These are phyloP conservation scores for Venturia canescens DNA, from an alignment of 1,140 invertebrate species.

Conservation along the genomic window DNA sequence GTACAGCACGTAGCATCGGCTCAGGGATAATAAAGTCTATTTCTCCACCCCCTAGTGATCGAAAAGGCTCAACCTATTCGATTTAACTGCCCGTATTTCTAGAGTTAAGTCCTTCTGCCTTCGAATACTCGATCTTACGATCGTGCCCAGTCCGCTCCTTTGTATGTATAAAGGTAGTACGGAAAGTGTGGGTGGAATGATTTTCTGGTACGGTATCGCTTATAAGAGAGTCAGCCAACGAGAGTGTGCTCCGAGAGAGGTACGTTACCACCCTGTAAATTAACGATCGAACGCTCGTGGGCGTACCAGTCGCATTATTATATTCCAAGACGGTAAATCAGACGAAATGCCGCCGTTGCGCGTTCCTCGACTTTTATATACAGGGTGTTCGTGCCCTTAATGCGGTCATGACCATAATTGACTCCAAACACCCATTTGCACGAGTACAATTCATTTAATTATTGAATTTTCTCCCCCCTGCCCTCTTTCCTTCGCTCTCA, in stretches of 20 bases:
- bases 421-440: too few relatives aligned
- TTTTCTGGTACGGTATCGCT: constrained; percentile 54
- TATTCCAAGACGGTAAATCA: constrained; percentile 54
- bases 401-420: too few relatives aligned
- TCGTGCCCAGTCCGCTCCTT: not conserved
- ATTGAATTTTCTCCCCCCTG: too few relatives aligned
- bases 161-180: not conserved
- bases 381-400: not conserved
- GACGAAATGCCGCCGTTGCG: constrained; percentile 44
- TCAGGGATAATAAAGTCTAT: too few relatives aligned
- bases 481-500: too few relatives aligned
- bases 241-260: constrained; percentile 10
- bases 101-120: too few relatives aligned
- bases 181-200: constrained; percentile 57
- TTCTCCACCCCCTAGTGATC: too few relatives aligned
- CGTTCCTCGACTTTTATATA: constrained; percentile 35
- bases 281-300: constrained; percentile 59
- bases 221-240: constrained; percentile 3
- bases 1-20: too few relatives aligned
- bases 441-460: too few relatives aligned
- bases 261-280: constrained; percentile 63
- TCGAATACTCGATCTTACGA: not conserved
- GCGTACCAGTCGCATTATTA: constrained; percentile 61
- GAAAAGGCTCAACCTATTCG: too few relatives aligned
- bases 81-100: too few relatives aligned